A percentile compares a stretch with the other conserved stretches of the same genome.
Evolutionary conservation across 1,140 invertebrate genomes (phyloP).

Genomic region (Bombyx mandarina): DNA sequence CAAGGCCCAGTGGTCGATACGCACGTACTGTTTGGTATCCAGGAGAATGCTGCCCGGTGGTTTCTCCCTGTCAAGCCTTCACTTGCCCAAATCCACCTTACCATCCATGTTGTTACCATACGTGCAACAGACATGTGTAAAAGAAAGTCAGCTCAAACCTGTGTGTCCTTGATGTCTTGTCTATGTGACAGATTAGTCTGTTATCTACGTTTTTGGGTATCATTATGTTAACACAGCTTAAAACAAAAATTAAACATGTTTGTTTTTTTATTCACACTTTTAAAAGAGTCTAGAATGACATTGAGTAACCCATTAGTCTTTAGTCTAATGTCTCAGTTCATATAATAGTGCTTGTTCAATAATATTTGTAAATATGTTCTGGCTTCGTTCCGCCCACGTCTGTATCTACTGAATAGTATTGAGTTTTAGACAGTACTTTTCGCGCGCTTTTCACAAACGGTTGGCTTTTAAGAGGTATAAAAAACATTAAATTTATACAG

Average conservation of each 20-base stretch:
- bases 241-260: no score
- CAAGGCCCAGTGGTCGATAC: slow-evolving; percentile 54
- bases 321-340: neutral
- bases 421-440: slow-evolving; percentile 26
- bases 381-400: slow-evolving; percentile 34
- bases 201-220: no score
- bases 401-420: slow-evolving; percentile 6
- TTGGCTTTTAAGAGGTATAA: slow-evolving; percentile 18
- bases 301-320: slow-evolving; percentile 10
- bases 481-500: no score
- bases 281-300: slow-evolving; percentile 4
- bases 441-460: slow-evolving; percentile 44
- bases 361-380: slow-evolving; percentile 12
- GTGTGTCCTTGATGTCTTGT: no score
- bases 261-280: no score
- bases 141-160: neutral
- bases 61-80: slow-evolving; percentile 53
- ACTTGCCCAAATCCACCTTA: slow-evolving; percentile 58
- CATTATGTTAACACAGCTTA: no score
- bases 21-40: slow-evolving; percentile 53
- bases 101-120: slow-evolving; percentile 43
- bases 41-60: slow-evolving; percentile 46
- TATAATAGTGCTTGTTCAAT: neutral
- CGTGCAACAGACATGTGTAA: slow-evolving; percentile 21
- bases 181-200: no score